phyloP scores from a whole-genome alignment of 2,888 invertebrate species.

The Trissolcus brochymenae region DNA sequence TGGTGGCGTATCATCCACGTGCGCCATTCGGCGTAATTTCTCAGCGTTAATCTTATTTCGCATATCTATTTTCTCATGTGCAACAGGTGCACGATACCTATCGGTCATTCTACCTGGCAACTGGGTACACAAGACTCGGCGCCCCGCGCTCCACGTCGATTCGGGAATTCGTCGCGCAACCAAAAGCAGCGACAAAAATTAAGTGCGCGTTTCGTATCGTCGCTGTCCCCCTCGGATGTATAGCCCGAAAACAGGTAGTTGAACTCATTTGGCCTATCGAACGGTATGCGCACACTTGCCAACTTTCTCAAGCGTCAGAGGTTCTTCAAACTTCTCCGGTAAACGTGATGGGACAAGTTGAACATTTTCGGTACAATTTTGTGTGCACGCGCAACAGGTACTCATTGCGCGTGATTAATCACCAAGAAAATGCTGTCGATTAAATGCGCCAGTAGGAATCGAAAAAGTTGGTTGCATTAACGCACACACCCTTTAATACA shows the following conservation, averaged over 20 bases:
- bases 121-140: conserved; percentile 53
- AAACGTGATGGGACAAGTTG: conserved; percentile 18
- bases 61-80: conserved; percentile 58
- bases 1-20: conserved; percentile 53
- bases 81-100: conserved; percentile 66
- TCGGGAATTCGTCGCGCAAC: conserved; percentile 42
- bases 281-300: conserved; percentile 30
- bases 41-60: conserved; percentile 58
- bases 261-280: conserved; percentile 42
- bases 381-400: conserved; percentile 68
- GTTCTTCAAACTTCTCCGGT: no score
- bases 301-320: conserved; percentile 31
- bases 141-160: conserved; percentile 18
- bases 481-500: conserved; percentile 67
- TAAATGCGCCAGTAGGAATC: conserved; percentile 56
- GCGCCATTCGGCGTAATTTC: conserved; percentile 55
- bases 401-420: conserved; percentile 67
- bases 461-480: conserved; percentile 60
- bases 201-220: conserved; percentile 10
- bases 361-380: conserved; percentile 41
- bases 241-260: conserved; percentile 21
- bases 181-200: conserved; percentile 23
- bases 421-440: conserved; percentile 62
- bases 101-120: conserved; percentile 60
- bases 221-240: conserved; percentile 10